Base-by-base conservation (phyloP, 2,797 vertebrate genomes). In the Xiphophorus birchmanni region DNA sequence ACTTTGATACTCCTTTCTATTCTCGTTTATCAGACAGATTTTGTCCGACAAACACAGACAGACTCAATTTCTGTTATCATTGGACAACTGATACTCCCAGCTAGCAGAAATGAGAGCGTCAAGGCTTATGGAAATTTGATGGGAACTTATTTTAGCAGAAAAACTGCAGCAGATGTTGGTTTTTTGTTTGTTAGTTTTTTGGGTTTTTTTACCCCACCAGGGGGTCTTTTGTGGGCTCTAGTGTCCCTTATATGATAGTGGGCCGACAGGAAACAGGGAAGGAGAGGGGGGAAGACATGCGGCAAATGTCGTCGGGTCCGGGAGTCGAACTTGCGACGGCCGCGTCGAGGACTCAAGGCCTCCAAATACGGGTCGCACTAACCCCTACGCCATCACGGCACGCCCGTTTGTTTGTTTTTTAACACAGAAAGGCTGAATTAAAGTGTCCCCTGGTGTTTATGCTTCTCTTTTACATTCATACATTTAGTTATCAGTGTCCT, bases 1-100 rank as follows among this genome's bases (percentile, higher is more conserved):
- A 94, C 87, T 88, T 90, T 87, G 84, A 91, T 82, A 85, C 50
- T 13, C 9, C 44, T 89, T 85, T 13, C 74, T 67, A 63, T 77
- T 74, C 52, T 76, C 75, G 74, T 81, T 86, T 69, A 89, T 90
- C 81, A 84, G 84, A 85, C 52, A 80, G 78, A 71, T 69, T 69
- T 69, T 40, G 37, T 10, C 52, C 10, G 18, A 0, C 13, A 74
- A 77, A 78, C 71, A 69, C 75, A 42, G 73, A 54, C 73, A 65
- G 18, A 69, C 63, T 40, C 6, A 1, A 23, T 26, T 42, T 69
- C 65, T 42, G 35, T 35, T 10, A 65, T 65, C 17, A 9, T 56
- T 9, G 0, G 26, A 60, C 56, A 74, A 65, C 56, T 44, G 37
- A 21, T 42, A 42, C 15, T n/a, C 37, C 18, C n/a, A 48, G 8